phyloP scores from a whole-genome alignment of 2,888 invertebrate species.

The Phortica okadai region DNA sequence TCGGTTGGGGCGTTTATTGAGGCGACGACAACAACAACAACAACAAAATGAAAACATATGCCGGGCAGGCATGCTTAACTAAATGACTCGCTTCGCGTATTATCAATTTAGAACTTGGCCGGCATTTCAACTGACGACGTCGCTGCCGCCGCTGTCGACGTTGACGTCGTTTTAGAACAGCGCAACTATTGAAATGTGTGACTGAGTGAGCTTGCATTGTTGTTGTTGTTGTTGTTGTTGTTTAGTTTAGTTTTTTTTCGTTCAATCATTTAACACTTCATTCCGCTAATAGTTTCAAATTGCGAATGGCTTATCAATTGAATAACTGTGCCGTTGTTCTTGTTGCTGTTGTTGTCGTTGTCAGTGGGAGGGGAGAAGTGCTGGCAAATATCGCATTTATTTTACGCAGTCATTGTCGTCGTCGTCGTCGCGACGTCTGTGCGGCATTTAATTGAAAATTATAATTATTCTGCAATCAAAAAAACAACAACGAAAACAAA shows the following conservation, averaged over 20 bases:
- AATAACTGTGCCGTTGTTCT: neutral
- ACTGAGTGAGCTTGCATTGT: slow-evolving; percentile 55
- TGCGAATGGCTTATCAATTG: slow-evolving; percentile 18
- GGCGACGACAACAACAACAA: neutral
- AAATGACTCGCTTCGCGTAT: slow-evolving; percentile 43
- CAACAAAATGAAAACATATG: slow-evolving; percentile 6
- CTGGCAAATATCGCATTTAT: slow-evolving; percentile 30
- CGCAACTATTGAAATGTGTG: slow-evolving; percentile 34
- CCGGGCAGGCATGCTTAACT: neutral
- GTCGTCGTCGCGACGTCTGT: slow-evolving; percentile 68
- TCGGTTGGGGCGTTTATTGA: neutral
- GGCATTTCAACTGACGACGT: slow-evolving; percentile 54
- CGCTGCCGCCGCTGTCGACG: neutral
- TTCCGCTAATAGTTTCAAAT: slow-evolving; percentile 26
- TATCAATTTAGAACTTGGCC: slow-evolving; percentile 74
- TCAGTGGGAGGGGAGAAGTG: neutral
- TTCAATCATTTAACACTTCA: slow-evolving; percentile 24
- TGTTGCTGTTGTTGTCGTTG: slow-evolving; percentile 18
- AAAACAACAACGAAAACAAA: slow-evolving; percentile 5
- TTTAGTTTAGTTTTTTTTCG: slow-evolving; percentile 12
- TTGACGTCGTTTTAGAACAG: slow-evolving; percentile 32
- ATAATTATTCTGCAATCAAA: slow-evolving; percentile 66
- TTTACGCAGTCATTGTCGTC: slow-evolving; percentile 47
- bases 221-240: slow-evolving; percentile 36
- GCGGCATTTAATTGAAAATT: slow-evolving; percentile 62